These are phyloP conservation scores for Argyrosomus regius DNA, from an alignment of 2,797 vertebrate genomes.

Conservation along the genomic window DNA sequence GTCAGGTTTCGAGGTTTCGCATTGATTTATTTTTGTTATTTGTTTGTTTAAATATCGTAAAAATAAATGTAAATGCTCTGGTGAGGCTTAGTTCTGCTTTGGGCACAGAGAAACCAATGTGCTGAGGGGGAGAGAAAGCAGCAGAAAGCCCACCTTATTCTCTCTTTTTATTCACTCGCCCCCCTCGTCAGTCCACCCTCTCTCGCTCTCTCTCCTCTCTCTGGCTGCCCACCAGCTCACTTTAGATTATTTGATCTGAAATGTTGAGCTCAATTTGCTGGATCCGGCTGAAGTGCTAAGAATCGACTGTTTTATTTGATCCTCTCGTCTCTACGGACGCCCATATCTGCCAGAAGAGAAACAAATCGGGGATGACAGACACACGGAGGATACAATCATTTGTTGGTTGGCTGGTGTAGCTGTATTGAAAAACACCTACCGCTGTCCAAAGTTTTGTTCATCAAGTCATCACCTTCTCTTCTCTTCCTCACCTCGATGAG, in stretches of 20 bases:
- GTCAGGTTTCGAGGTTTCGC: slow-evolving; percentile 80
- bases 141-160: slow-evolving; percentile 73
- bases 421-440: background rate
- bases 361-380: background rate
- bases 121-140: slow-evolving; percentile 59
- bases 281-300: slow-evolving; percentile 29
- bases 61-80: slow-evolving; percentile 84
- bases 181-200: background rate
- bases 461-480: too few relatives aligned
- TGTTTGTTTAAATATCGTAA: slow-evolving; percentile 87
- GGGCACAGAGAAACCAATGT: slow-evolving; percentile 86
- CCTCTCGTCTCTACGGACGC: background rate
- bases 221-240: slow-evolving; percentile 35
- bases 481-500: too few relatives aligned
- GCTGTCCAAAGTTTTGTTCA: too few relatives aligned
- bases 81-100: slow-evolving; percentile 80
- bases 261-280: slow-evolving; percentile 50
- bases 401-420: background rate
- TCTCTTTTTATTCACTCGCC: slow-evolving; percentile 40
- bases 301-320: slow-evolving; percentile 11
- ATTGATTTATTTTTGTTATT: slow-evolving; percentile 88
- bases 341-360: background rate
- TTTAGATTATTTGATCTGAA: slow-evolving; percentile 59
- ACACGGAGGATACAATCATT: too few relatives aligned
- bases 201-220: background rate